Evolutionary conservation across 2,797 vertebrate genomes (phyloP).

Genomic region (Orestias chungarensis): DNA sequence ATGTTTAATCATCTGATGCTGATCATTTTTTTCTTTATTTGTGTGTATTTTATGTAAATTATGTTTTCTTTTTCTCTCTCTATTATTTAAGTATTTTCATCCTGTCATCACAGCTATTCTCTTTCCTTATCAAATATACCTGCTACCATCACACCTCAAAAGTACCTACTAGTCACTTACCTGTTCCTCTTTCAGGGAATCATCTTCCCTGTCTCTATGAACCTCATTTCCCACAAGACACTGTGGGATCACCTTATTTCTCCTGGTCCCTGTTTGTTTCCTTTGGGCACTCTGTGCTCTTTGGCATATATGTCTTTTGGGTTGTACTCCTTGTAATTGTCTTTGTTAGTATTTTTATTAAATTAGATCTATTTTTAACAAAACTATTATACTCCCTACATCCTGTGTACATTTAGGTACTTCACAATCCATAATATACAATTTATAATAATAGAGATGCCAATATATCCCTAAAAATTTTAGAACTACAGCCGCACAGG

Average conservation of each 20-base stretch:
- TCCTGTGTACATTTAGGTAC: neutral
- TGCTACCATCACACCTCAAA: too few species aligned
- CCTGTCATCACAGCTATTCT: too few species aligned
- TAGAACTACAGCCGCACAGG: neutral
- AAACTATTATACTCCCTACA: neutral
- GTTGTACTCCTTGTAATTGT: neutral
- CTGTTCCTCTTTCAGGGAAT: neutral
- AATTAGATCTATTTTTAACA: neutral
- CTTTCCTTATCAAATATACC: too few species aligned
- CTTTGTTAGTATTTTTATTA: neutral
- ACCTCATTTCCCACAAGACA: neutral
- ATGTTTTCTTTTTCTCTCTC: neutral
- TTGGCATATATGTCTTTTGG: neutral
- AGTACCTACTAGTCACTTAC: neutral
- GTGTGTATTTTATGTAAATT: neutral
- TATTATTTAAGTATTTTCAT: neutral
- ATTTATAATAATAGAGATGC: neutral
- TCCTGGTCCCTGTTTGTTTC: slow-evolving; percentile 1
- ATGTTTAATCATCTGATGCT: neutral
- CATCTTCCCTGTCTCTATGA: neutral
- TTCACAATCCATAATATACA: neutral
- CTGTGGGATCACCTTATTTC: neutral
- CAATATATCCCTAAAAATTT: neutral
- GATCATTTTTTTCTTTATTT: neutral
- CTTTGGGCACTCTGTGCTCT: neutral